Evolutionary conservation across 2,888 invertebrate genomes (phyloP), one percentile per base, ranked within the genome.

Genomic region (Heliconius hortense): DNA sequence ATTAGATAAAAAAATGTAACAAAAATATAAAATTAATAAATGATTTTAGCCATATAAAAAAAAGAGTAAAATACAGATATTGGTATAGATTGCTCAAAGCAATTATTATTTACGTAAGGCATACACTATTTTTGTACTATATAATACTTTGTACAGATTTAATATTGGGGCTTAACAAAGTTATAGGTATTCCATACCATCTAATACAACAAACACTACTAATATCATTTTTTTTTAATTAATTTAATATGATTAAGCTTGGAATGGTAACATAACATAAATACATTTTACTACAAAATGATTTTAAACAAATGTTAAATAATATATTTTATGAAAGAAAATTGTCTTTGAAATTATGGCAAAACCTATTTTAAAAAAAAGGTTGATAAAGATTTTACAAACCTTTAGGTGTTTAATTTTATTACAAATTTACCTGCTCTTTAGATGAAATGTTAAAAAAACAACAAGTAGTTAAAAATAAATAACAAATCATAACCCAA

Each of bases 111-210:
- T 56, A 56, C 4, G 56, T 75, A 64, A 59, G 66, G 56, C 53
- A 68, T 56, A 28, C 11, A 70, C 31, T 21, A 43, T 31, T 26
- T 76, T 78, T 76, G 74, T 78, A 78, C 78, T 73, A 43, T 56
- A 59, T 73, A 69, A 76, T 67, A 76, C 75, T 77, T 72, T 66
- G 67, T 62, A 63, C 72, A 60, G 59, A 28, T 26, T 53, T 28
- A 35, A 62, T 67, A 78, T 72, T 76, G 75, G 75, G 78, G 76
- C 76, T 62, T 73, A 53, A 72, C 60, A 71, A 53, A 48, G 31
- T 39, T 64, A 35, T 53, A 72, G 73, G 72, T 71, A 77, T 73
- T 56, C 62, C 59, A 71, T 71, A 60, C 60, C 31, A 31, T 15
- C 31, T 31, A 69, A 69, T 31, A 69, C 56, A n/a, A 69, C 21